phyloP scores from a whole-genome alignment of 2,797 vertebrate species.

The Esox lucius region DNA sequence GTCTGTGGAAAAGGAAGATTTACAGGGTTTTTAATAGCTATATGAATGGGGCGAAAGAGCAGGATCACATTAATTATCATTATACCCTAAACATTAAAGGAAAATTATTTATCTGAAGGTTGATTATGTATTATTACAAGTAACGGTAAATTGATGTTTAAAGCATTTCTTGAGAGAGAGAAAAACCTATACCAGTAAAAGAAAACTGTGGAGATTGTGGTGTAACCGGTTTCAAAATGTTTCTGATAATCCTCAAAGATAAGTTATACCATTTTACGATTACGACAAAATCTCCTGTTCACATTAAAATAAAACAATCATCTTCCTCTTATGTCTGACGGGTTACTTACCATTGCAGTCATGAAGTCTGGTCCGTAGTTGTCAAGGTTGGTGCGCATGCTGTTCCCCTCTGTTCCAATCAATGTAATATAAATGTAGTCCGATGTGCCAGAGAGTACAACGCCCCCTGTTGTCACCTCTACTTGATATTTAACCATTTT shows the following conservation, averaged over 20 bases:
- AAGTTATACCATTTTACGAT: neutral
- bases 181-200: too few relatives aligned
- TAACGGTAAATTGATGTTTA: neutral
- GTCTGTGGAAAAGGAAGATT: slow-evolving; percentile 34
- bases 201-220: too few relatives aligned
- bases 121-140: neutral
- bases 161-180: too few relatives aligned
- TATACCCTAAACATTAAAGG: neutral
- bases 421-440: slow-evolving; percentile 31
- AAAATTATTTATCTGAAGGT: neutral
- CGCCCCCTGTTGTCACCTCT: slow-evolving; percentile 28
- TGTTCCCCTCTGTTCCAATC: slow-evolving; percentile 24
- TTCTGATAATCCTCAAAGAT: neutral
- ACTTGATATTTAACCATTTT: slow-evolving; percentile 22
- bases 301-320: neutral
- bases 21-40: neutral
- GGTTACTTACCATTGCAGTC: slow-evolving; percentile 15
- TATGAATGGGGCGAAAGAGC: neutral
- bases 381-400: slow-evolving; percentile 14
- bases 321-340: neutral
- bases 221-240: neutral
- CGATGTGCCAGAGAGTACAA: slow-evolving; percentile 13
- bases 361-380: neutral
- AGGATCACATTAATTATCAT: neutral
- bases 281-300: neutral